Conservation (phyloP, 2,113 vertebrate species). For the Thalassoma bifasciatum region DNA sequence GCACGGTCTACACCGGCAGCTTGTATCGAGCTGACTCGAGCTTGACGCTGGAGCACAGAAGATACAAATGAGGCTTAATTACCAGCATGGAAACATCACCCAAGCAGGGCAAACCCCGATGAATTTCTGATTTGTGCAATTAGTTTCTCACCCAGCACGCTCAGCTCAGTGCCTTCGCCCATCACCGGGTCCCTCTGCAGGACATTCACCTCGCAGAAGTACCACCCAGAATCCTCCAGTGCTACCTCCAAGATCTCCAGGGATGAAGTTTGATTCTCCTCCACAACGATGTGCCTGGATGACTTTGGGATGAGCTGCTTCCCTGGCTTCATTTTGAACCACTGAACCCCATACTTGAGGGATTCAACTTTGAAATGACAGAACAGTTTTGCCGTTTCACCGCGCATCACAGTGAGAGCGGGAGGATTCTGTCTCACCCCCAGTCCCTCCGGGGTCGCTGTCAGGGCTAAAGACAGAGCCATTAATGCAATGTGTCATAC, state of each 20-base stretch:
- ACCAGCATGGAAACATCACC: constrained; percentile 26
- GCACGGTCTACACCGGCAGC: not conserved
- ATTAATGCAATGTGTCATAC: constrained; percentile 60
- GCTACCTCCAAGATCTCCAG: constrained; percentile 64
- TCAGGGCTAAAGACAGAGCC: constrained; percentile 58
- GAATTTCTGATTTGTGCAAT: constrained; percentile 42
- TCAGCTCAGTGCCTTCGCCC: constrained; percentile 66
- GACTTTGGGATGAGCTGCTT: constrained; percentile 54
- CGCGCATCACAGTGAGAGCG: constrained; percentile 46
- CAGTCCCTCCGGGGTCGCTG: constrained; percentile 49
- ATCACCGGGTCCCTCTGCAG: constrained; percentile 47
- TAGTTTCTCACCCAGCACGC: constrained; percentile 68
- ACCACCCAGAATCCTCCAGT: constrained; percentile 71
- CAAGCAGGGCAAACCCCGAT: constrained; percentile 10
- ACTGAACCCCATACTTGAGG: constrained; percentile 63
- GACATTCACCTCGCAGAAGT: constrained; percentile 72
- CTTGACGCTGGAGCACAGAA: constrained; percentile 32
- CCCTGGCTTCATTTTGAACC: constrained; percentile 57
- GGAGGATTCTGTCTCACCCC: constrained; percentile 54
- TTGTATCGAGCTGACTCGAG: constrained; percentile 15
- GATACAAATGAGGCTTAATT: constrained; percentile 64
- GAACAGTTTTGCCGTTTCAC: constrained; percentile 59
- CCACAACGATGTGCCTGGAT: constrained; percentile 35
- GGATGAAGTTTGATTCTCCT: constrained; percentile 58
- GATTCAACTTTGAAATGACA: constrained; percentile 69